Evolutionary conservation across 2,888 invertebrate genomes (phyloP).

Genomic region (Drosophila silvestris): DNA sequence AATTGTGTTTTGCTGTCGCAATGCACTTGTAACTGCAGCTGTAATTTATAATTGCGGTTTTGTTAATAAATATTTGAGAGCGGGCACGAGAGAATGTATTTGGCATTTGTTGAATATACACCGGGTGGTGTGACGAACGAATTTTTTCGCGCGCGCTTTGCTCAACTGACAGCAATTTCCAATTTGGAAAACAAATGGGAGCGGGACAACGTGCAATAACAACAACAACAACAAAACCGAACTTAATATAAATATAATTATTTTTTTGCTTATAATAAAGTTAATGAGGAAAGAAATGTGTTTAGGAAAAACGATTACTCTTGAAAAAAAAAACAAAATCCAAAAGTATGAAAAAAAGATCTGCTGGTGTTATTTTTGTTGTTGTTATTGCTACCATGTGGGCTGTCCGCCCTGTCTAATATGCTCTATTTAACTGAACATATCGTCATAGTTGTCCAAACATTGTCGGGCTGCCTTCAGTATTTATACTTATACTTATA

Average conservation of each 20-base stretch:
- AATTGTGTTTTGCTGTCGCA: constrained; percentile 14
- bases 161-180: constrained; percentile 62
- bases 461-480: constrained; percentile 51
- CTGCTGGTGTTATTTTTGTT: constrained; percentile 23
- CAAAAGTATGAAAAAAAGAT: constrained; percentile 40
- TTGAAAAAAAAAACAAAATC: constrained; percentile 3
- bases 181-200: constrained; percentile 47
- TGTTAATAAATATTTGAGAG: constrained; percentile 42
- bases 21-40: constrained; percentile 41
- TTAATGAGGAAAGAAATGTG: constrained; percentile 25
- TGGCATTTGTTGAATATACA: constrained; percentile 63
- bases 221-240: constrained; percentile 14
- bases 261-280: constrained; percentile 30
- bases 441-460: constrained; percentile 68
- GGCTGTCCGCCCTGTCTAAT: constrained; percentile 17
- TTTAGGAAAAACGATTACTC: constrained; percentile 23
- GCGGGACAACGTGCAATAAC: constrained; percentile 29
- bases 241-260: constrained; percentile 24
- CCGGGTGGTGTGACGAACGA: constrained; percentile 54
- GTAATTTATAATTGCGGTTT: constrained; percentile 47
- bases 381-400: constrained; percentile 30
- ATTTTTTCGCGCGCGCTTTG: constrained; percentile 58
- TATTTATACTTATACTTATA: constrained; percentile 21
- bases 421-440: constrained; percentile 49
- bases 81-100: constrained; percentile 31